These are phyloP conservation scores for Neopipo cinnamomea DNA, from an alignment of 2,113 vertebrate species.

Conservation along the genomic window DNA sequence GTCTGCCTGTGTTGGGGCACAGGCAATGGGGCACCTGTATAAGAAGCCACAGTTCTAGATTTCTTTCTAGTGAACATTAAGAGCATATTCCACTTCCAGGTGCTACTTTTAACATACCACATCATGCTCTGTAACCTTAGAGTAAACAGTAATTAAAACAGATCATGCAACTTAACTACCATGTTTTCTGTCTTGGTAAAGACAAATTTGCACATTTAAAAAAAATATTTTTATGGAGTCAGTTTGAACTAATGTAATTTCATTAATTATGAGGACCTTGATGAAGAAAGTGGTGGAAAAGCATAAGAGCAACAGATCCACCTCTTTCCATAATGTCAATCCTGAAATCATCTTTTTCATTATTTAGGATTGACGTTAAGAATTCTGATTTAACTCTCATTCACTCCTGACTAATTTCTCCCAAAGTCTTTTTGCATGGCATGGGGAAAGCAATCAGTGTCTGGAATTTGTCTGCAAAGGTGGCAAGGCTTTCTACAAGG, in stretches of 20 bases:
- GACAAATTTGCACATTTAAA: background rate
- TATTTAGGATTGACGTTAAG: background rate
- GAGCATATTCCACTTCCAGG: background rate
- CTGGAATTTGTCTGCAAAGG: background rate
- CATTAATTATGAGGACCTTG: background rate
- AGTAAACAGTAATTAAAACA: slow-evolving; percentile 1
- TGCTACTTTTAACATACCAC: background rate
- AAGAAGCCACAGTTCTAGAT: background rate
- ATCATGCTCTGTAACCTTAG: background rate
- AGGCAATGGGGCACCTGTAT: rapidly evolving
- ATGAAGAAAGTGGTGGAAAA: background rate
- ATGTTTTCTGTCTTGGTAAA: background rate
- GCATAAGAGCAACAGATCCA: background rate
- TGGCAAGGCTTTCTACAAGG: background rate
- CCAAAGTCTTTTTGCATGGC: background rate
- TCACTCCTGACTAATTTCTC: background rate
- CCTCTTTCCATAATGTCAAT: background rate
- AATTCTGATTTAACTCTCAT: background rate
- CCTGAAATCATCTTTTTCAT: background rate
- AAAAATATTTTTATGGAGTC: background rate
- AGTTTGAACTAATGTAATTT: background rate
- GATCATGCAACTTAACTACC: background rate
- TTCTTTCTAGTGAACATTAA: background rate
- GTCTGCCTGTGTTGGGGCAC: background rate
- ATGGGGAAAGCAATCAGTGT: background rate